A percentile compares a stretch with the other conserved stretches of the same genome.
These are phyloP conservation scores for Pomatostomus ruficeps DNA, from an alignment of 2,113 vertebrate genomes.

Conservation along the genomic window DNA sequence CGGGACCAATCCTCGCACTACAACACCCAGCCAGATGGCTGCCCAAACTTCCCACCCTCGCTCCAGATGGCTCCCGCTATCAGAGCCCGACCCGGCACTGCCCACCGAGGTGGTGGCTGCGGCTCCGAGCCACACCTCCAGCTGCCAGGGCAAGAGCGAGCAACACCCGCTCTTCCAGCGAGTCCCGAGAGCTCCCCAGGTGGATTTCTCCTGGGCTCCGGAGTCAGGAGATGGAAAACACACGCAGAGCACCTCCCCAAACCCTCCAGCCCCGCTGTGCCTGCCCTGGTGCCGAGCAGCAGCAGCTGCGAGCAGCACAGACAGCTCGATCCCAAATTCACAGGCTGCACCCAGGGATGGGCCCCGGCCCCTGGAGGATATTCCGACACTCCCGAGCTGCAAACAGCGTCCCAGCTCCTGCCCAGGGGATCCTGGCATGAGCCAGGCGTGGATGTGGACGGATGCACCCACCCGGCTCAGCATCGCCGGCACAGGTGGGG, in stretches of 20 bases:
- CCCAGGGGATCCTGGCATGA: neutral
- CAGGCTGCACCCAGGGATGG: neutral
- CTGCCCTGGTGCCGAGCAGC: neutral
- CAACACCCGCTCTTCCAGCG: neutral
- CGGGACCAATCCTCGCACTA: slow-evolving; percentile 4
- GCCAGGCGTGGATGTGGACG: neutral
- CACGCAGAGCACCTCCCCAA: neutral
- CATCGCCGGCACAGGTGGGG: neutral
- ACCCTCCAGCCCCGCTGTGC: neutral
- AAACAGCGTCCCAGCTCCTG: neutral
- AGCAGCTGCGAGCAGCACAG: neutral
- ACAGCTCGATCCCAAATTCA: neutral
- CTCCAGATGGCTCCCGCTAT: slow-evolving; percentile 26
- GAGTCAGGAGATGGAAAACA: neutral
- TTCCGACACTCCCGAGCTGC: neutral
- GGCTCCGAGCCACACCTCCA: neutral
- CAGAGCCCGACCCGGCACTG: neutral
- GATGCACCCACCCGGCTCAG: neutral
- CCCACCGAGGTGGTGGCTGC: neutral
- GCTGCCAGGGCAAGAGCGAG: neutral
- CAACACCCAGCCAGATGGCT: slow-evolving; percentile 58
- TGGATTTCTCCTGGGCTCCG: neutral
- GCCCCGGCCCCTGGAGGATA: neutral
- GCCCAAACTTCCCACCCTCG: slow-evolving; percentile 21
- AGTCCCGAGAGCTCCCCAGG: neutral